Evolutionary conservation across 1,140 invertebrate species (phyloP), one percentile per base, ranked within the genome.

Genomic region (Euura saliciscinereae): DNA sequence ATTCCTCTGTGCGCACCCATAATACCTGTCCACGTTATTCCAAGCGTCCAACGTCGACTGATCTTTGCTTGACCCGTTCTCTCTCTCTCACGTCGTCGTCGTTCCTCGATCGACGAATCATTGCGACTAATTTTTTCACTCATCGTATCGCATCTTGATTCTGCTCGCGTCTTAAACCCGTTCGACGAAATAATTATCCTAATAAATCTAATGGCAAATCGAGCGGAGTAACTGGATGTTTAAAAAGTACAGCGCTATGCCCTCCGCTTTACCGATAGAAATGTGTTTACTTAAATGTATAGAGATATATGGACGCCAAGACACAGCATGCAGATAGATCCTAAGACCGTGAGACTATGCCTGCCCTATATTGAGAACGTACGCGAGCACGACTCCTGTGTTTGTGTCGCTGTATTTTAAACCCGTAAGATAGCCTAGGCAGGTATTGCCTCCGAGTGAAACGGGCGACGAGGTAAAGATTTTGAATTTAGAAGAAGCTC

Each of bases 151-250:
- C 28, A 28, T 28, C 28, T 28, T 79, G 82, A 80, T 82, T 82
- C 83, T 78, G 82, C 80, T 74, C 28, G 70, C 46, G 44, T 69
- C 66, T 70, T 10, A 10, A 4, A 4, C 73, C 68, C 11, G 67
- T 65, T 28, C n/a, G 59, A 59, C 51, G 51, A 59, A 8, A 59
- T 59, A 59, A 59, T 59, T 59, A 59, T 59, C 13, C 51, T 6
- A 59, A 59, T 59, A 59, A 59, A 59, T 59, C 51, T 59, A 59
- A 6, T 59, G 8, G 51, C 8, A 59, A 59, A 59, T 8, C 51
- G 51, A 59, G 51, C 51, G 10, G 8, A 3, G 3, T 59, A 59
- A 2, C 51, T n/a, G 6, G 51, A 59, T 59, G 51, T 59, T 59
- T 59, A 4, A 59, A 59, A 59, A 59, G 51, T 59, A 4, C 51